Base-by-base conservation (phyloP, 2,113 vertebrate genomes). In the Psophia crepitans region DNA sequence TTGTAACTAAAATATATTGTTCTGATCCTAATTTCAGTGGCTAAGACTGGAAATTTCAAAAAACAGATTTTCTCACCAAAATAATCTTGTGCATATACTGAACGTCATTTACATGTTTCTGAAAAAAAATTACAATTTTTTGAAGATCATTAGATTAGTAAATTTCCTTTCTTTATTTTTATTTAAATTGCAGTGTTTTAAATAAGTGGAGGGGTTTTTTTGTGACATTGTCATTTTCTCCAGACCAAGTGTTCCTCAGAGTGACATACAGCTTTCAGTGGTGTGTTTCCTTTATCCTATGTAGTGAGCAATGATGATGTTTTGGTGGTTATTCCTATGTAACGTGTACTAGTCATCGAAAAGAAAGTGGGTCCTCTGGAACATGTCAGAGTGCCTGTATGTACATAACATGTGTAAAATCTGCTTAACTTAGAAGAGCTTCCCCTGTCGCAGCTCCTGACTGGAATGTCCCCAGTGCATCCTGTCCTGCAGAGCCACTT, bases 391-490 rank as follows among this genome's bases (percentile, higher is more conserved):
- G 60, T 74, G 54, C n/a, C 18, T 82, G 3, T 49, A 8, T 11
- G 57, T 9, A 8, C 4, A 14, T 8, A 48, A 32, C 1, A 3
- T 0, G 1, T 44, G 24, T 53, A 75, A 48, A 43, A 39, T 9
- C 1, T 46, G 71, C 32, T 69, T 60, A 43, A 69, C 10, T 7
- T 15, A 22, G 56, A 65, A 28, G 2, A 56, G 15, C 5, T 68
- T 35, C 23, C 33, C 12, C 9, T 5, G 23, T 24, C 15, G 3
- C 57, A n/a, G 26, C 20, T 92, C 27, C 54, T 61, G 33, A 41
- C 5, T 0, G 1, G 20, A 64, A 56, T 2, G 5, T 1, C 0
- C 1, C 8, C 0, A 1, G 37, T 32, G 6, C 7, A 23, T 17
- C 23, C 14, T 54, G 22, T 57, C 46, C 35, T 53, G 49, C 41